Evolutionary conservation across 2,888 invertebrate species (phyloP), one percentile per base, ranked within the genome.

Genomic region (Dorcus hopei): DNA sequence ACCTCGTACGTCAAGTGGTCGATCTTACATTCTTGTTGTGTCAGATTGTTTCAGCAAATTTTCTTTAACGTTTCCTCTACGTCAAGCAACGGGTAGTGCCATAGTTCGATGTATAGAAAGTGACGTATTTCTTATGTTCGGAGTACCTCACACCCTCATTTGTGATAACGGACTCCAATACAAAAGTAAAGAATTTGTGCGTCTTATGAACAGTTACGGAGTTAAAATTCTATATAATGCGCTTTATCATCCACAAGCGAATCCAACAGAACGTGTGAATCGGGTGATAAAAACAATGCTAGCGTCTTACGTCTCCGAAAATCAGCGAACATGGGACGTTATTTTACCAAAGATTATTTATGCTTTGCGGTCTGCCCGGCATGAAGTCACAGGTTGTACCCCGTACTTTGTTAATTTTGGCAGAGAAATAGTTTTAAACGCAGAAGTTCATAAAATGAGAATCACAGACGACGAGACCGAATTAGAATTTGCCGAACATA

Each of bases 141-240:
- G 38, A 1, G 51, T 38, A 7, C 51, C 51, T 8, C 51, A 38
- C 9, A 14, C 11, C 16, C 11, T 51, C 8, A 42, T 42, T 42
- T 42, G 59, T 11, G 70, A 73, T 49, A 72, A 72, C 57, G 70
- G 71, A 0, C 52, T 53, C 4, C 68, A 70, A 51, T 71, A 67
- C 55, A 48, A 51, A 5, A 39, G 65, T 0, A 63, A 61, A 11
- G 38, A 52, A n/a, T 68, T 67, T 42, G 16, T 14, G 9, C 7
- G 11, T 9, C 14, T 56, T 2, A 5, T 16, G 11, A 51, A 42
- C 6, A 58, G 52, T 9, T 69, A 65, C 47, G 51, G 63, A 3
- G 54, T 65, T 1, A 60, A 56, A 23, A 54, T 65, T n/a, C 49
- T 48, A 6, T 63, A 52, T 52, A 26, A 26, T 26, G 26, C 26